Conservation (phyloP, 2,888 invertebrate genomes). For the Acanthococcus lagerstroemiae region DNA sequence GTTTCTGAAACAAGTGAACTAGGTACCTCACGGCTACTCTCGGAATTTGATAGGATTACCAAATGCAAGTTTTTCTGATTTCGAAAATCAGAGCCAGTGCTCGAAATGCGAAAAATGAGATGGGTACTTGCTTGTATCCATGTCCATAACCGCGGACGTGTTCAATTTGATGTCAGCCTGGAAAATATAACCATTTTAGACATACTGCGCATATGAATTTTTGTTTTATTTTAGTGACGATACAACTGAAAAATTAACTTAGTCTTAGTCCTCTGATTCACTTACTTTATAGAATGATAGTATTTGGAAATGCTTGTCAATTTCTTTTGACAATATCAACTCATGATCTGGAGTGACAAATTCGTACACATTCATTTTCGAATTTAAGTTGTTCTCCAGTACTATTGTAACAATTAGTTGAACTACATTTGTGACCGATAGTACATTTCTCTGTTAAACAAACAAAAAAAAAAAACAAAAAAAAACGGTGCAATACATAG, state of each 20-base stretch:
- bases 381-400: conserved; percentile 6
- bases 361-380: conserved; percentile 5
- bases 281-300: conserved; percentile 8
- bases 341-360: background rate
- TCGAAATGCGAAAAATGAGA: background rate
- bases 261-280: background rate
- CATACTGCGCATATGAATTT: background rate
- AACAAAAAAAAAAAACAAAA: too few species aligned
- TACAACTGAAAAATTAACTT: background rate
- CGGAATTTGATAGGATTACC: background rate
- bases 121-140: background rate
- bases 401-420: background rate
- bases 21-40: background rate
- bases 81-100: background rate
- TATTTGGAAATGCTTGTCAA: conserved; percentile 10
- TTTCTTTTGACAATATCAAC: background rate
- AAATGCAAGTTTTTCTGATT: background rate
- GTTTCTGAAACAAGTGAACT: too few species aligned
- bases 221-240: background rate
- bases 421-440: background rate
- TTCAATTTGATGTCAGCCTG: background rate
- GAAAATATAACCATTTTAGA: too few species aligned
- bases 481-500: too few species aligned
- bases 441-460: too few species aligned
- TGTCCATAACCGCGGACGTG: background rate